These are phyloP conservation scores for Osmerus mordax DNA, from an alignment of 2,113 vertebrate species.

Conservation along the genomic window DNA sequence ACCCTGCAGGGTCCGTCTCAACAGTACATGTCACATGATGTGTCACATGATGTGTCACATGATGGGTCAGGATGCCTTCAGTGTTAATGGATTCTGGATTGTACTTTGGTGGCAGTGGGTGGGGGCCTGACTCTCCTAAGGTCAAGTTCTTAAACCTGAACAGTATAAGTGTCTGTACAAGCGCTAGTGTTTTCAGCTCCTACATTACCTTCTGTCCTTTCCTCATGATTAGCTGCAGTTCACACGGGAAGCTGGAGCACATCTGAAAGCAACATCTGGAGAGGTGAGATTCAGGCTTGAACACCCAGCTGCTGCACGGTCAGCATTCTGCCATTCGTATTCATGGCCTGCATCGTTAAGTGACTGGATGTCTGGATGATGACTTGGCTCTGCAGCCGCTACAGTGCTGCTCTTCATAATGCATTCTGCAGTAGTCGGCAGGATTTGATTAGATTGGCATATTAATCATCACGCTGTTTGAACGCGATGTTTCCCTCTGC, in stretches of 20 bases:
- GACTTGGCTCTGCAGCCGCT: neutral
- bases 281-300: neutral
- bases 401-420: neutral
- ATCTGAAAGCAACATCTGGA: neutral
- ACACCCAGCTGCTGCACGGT: neutral
- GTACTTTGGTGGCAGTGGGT: too few species aligned
- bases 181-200: neutral
- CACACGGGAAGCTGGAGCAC: neutral
- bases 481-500: conserved; percentile 6
- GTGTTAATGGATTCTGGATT: too few species aligned
- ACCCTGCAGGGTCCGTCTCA: neutral
- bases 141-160: too few species aligned
- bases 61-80: too few species aligned
- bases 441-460: neutral
- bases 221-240: neutral
- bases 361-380: neutral
- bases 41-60: too few species aligned
- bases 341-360: neutral
- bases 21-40: too few species aligned
- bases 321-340: neutral
- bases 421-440: neutral
- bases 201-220: neutral
- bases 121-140: too few species aligned
- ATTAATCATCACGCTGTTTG: conserved; percentile 15
- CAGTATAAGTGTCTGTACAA: too few species aligned